phyloP scores from a whole-genome alignment of 2,797 vertebrate genomes.

The Taenioides sp. region DNA sequence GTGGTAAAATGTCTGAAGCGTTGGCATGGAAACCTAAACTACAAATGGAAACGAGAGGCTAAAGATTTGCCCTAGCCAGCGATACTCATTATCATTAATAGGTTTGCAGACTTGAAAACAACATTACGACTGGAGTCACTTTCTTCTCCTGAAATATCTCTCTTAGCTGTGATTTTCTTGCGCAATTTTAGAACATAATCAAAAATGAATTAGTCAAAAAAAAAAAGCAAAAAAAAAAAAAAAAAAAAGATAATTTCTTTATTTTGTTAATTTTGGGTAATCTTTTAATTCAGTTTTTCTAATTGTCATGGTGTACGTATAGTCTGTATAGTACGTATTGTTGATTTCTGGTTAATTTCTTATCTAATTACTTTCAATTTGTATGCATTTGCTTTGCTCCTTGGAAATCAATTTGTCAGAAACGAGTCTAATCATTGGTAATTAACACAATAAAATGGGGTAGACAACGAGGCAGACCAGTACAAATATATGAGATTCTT shows the following conservation, averaged over 20 bases:
- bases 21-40: conserved; percentile 11
- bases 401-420: background rate
- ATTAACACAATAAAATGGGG: background rate
- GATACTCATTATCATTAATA: conserved; percentile 1
- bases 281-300: background rate
- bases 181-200: background rate
- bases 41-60: background rate
- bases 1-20: conserved; percentile 6
- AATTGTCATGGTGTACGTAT: background rate
- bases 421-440: background rate
- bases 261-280: background rate
- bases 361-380: conserved; percentile 1
- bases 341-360: conserved; percentile 6
- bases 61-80: conserved; percentile 1
- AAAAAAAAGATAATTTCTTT: background rate
- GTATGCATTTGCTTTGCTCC: conserved; percentile 8
- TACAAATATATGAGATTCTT: background rate
- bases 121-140: background rate
- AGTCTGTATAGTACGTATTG: background rate
- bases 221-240: no score
- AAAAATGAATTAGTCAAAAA: background rate
- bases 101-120: background rate
- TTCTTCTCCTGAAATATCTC: background rate
- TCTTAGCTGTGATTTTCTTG: no score
- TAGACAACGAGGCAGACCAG: no score